Evolutionary conservation across 2,797 vertebrate genomes (phyloP).

Genomic region (Clarias platycephalus): DNA sequence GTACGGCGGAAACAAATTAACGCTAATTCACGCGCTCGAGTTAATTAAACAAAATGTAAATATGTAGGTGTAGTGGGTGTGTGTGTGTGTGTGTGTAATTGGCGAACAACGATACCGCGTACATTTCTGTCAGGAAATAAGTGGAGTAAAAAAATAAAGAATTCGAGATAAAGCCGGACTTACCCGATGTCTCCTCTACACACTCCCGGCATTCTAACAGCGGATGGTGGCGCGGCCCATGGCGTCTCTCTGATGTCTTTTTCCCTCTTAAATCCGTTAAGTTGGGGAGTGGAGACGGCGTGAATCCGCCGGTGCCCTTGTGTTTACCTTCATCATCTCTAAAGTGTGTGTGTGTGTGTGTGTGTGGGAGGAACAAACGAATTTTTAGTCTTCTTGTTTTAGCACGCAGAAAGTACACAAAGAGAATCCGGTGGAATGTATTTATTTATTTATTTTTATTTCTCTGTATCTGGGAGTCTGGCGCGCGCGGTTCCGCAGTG

Average conservation of each 20-base stretch:
- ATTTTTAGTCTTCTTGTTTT: too few relatives aligned
- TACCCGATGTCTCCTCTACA: slow-evolving; percentile 32
- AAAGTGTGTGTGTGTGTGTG: slow-evolving; percentile 10
- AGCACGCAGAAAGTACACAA: not conserved
- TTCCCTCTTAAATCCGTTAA: slow-evolving; percentile 41
- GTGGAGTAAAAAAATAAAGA: too few relatives aligned
- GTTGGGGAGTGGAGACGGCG: slow-evolving; percentile 38
- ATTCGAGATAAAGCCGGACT: slow-evolving; percentile 23
- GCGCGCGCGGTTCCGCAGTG: slow-evolving; percentile 72
- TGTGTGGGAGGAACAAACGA: not conserved
- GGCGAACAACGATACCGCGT: not conserved
- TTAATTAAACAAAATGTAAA: too few relatives aligned
- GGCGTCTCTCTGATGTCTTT: not conserved
- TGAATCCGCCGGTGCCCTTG: slow-evolving; percentile 41
- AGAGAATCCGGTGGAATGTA: not conserved
- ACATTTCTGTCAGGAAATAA: not conserved
- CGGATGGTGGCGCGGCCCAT: not conserved
- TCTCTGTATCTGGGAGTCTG: slow-evolving; percentile 54
- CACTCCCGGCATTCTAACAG: slow-evolving; percentile 22
- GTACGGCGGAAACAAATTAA: not conserved
- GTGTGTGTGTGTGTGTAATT: too few relatives aligned
- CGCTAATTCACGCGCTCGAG: not conserved
- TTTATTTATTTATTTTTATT: not conserved
- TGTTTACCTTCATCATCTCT: slow-evolving; percentile 35
- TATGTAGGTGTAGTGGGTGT: too few relatives aligned